These are phyloP conservation scores for Timema podura DNA, from an alignment of 2,888 invertebrate species.

Conservation along the genomic window DNA sequence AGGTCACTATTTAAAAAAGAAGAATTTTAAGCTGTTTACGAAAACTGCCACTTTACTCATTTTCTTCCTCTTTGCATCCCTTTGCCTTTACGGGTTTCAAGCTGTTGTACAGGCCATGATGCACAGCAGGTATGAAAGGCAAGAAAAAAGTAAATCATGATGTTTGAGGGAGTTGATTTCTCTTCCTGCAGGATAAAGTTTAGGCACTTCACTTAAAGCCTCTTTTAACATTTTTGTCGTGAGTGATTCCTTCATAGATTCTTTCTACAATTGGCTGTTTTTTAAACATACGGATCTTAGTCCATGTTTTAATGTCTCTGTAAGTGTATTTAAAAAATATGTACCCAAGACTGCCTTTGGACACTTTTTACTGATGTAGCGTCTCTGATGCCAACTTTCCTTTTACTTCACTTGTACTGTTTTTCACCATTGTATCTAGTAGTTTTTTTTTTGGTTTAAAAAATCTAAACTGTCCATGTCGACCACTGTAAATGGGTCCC, in stretches of 20 bases:
- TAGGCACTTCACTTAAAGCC: background rate
- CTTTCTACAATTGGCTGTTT: background rate
- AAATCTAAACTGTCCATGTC: conserved; percentile 5
- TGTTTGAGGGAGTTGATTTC: conserved; percentile 2
- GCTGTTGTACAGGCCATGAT: conserved; percentile 9
- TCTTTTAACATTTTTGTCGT: background rate
- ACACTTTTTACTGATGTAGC: conserved; percentile 9
- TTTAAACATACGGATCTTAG: conserved; percentile 1
- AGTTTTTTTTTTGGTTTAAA: background rate
- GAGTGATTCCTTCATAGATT: background rate
- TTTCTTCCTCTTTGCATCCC: background rate
- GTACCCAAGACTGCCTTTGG: background rate
- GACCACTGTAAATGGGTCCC: background rate
- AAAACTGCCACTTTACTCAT: background rate
- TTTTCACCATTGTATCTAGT: background rate
- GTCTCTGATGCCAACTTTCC: background rate
- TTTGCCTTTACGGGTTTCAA: conserved; percentile 1
- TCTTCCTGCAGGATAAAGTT: background rate
- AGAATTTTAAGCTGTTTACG: background rate
- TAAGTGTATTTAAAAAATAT: background rate
- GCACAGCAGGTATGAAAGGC: conserved; percentile 9
- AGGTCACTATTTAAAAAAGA: background rate
- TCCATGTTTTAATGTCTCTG: background rate
- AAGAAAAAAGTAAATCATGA: background rate
- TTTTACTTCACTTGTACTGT: conserved; percentile 2